Conservation (phyloP, 2,113 vertebrate species). For the Cyprinodon tularosa region DNA sequence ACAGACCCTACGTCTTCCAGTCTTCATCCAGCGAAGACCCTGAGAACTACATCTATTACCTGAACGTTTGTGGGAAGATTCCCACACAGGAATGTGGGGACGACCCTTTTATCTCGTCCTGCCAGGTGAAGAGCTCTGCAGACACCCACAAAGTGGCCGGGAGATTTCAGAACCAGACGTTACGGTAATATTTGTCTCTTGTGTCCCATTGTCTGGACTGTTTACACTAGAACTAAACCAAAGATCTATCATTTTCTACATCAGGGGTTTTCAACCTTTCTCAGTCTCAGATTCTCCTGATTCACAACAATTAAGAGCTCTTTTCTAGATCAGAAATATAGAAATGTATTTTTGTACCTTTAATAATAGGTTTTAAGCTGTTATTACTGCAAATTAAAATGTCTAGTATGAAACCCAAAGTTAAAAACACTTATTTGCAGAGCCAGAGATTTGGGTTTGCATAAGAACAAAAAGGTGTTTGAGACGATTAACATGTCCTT, state of each 20-base stretch:
- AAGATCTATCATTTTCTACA: background rate
- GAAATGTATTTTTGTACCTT: background rate
- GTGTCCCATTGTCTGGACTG: background rate
- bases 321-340: background rate
- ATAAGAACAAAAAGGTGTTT: background rate
- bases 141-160: conserved; percentile 82
- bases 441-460: background rate
- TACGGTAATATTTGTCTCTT: conserved; percentile 79
- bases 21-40: conserved; percentile 57
- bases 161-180: conserved; percentile 84
- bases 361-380: background rate
- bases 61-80: conserved; percentile 86
- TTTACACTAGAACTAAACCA: background rate
- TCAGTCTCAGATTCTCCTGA: too few species aligned
- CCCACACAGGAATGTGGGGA: conserved; percentile 68
- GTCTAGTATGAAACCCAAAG: background rate
- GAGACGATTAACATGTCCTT: background rate
- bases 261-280: too few species aligned
- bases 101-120: conserved; percentile 71
- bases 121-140: conserved; percentile 81
- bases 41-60: conserved; percentile 85
- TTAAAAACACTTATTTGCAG: background rate
- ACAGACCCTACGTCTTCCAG: conserved; percentile 66
- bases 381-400: background rate
- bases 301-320: background rate